Evolutionary conservation across 2,797 vertebrate species (phyloP).

Genomic region (Strix occidentalis): DNA sequence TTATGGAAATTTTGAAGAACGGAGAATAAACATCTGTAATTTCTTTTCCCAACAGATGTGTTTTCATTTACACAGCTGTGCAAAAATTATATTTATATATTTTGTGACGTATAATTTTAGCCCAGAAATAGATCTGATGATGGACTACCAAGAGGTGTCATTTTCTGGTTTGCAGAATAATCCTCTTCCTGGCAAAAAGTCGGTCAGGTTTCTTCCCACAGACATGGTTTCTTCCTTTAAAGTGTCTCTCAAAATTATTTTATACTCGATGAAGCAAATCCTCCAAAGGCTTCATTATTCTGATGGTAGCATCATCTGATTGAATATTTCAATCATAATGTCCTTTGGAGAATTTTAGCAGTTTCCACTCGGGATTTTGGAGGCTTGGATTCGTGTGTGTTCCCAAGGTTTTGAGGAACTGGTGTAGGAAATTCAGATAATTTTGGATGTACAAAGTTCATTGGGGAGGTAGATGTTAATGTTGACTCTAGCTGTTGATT

Average conservation of each 20-base stretch:
- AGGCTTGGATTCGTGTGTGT: background rate
- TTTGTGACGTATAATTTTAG: constrained; percentile 72
- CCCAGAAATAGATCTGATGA: constrained; percentile 65
- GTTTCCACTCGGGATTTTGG: constrained; percentile 22
- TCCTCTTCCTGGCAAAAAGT: constrained; percentile 68
- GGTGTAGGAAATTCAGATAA: constrained; percentile 18
- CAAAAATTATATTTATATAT: constrained; percentile 69
- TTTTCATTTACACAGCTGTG: constrained; percentile 75
- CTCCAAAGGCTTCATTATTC: constrained; percentile 75
- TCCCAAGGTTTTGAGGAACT: constrained; percentile 40
- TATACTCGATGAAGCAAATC: constrained; percentile 73
- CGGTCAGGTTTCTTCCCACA: constrained; percentile 55
- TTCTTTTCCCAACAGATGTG: constrained; percentile 67
- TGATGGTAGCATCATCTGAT: constrained; percentile 74
- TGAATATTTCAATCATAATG: constrained; percentile 76
- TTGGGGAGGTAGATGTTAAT: constrained; percentile 24
- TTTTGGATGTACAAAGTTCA: constrained; percentile 33
- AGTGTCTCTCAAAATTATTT: constrained; percentile 76
- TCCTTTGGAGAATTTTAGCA: constrained; percentile 50
- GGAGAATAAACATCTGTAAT: constrained; percentile 67
- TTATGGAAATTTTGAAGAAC: constrained; percentile 71
- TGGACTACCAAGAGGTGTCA: constrained; percentile 69
- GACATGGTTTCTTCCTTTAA: constrained; percentile 68
- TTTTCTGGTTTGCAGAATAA: constrained; percentile 61
- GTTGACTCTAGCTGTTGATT: constrained; percentile 39